These are phyloP conservation scores for Phyllostomus hastatus DNA, from an alignment of 2,113 vertebrate species.

Conservation along the genomic window DNA sequence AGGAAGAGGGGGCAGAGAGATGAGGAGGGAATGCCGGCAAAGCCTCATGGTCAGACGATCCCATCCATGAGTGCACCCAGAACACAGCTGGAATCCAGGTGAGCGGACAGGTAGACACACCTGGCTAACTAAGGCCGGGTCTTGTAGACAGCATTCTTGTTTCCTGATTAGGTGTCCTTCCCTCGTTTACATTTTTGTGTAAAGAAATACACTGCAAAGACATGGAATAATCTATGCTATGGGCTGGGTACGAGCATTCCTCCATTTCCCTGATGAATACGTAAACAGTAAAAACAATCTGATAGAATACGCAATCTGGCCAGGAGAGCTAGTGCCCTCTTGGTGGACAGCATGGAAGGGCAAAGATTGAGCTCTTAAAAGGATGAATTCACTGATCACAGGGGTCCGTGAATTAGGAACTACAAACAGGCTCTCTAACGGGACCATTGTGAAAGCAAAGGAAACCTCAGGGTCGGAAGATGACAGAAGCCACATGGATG, in stretches of 20 bases:
- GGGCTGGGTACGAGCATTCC: rapidly evolving
- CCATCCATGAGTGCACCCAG: rapidly evolving
- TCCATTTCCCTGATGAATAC: background rate
- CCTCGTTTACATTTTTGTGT: background rate
- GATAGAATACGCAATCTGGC: rapidly evolving
- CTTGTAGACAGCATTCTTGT: background rate
- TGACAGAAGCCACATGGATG: no score
- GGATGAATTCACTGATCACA: background rate
- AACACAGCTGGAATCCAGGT: rapidly evolving
- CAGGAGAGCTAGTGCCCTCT: background rate
- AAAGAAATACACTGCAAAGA: background rate
- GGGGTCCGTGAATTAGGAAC: background rate
- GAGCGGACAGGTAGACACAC: rapidly evolving
- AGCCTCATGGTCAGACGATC: no score
- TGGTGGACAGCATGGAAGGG: background rate
- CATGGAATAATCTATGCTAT: background rate
- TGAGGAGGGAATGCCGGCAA: no score
- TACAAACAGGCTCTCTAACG: rapidly evolving
- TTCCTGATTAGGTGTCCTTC: background rate
- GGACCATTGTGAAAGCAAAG: background rate
- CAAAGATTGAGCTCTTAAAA: background rate
- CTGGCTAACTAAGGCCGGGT: background rate
- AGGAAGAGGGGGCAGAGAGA: background rate
- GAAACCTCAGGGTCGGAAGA: background rate
- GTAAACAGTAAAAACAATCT: background rate